Base-by-base conservation (phyloP, 2,888 invertebrate genomes). In the Acanthosoma haemorrhoidale region DNA sequence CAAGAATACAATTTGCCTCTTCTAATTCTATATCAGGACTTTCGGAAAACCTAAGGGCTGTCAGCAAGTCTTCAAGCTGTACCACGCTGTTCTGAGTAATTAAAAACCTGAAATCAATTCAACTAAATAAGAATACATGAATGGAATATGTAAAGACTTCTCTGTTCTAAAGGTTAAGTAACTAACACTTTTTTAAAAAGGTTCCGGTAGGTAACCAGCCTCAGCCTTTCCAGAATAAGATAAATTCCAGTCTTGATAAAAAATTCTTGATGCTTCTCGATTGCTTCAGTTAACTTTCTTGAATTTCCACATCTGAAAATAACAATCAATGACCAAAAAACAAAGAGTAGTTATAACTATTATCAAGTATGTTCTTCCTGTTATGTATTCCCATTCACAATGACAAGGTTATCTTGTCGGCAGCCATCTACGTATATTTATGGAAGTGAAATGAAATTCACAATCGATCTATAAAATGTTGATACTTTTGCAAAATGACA, bases 191-290 rank as follows among this genome's bases (percentile, higher is more conserved):
- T 96, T 77, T 95, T 92, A 80, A 98, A 97, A 69, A 99, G 85
- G 83, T 97, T 99, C 73, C 98, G 86, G 79, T 96, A 96, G 0
- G 96, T 94, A 72, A 95, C 91, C 70, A 94, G 91, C 80, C 96
- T 95, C 9, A 99, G 82, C 80, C 97, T 97, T 79, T 99, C 98
- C 16, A 99, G 89, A 77, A 99, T 94, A 68, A 99, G 84, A 81
- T 96, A 99, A 76, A 99, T 96, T n/a, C 98, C 98, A 77, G 92
- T 94, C 76, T 88, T 90, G 70, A 98, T 96, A 77, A 99, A 96
- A 80, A 97, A 97, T 3, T 86, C 83, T 80, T 96, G 95, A 77
- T 97, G 90, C 61, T 87, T 86, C 72, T 89, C 88, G 84, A 97
- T 90, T 0, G 92, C 90, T 76, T 86, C 84, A 77, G 94, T 93